Conservation (phyloP, 2,113 vertebrate genomes). For the Phrynocephalus versicolor region DNA sequence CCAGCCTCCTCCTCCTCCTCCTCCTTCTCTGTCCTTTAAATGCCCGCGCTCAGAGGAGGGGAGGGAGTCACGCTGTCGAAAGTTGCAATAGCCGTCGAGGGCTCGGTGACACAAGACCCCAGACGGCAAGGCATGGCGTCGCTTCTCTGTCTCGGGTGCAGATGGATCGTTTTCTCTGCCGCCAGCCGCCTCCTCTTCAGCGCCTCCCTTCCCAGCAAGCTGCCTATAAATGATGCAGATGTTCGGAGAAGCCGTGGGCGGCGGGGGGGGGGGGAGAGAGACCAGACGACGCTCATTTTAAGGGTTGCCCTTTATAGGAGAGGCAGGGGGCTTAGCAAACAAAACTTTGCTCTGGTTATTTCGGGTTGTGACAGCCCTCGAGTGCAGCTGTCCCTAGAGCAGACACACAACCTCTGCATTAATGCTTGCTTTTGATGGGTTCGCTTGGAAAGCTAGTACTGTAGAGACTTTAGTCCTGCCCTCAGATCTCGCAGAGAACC, state of each 20-base stretch:
- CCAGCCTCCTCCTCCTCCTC: too few relatives aligned
- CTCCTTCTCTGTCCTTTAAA: too few relatives aligned
- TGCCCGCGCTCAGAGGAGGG: conserved; percentile 26
- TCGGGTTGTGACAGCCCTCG: too few relatives aligned
- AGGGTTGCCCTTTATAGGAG: background rate
- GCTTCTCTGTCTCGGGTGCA: too few relatives aligned
- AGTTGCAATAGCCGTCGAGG: conserved; percentile 50
- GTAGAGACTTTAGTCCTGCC: background rate
- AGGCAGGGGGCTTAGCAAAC: background rate
- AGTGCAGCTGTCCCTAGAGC: background rate
- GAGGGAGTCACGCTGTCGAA: conserved; percentile 23
- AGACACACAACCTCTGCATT: conserved; percentile 47
- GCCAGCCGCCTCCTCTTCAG: conserved; percentile 38
- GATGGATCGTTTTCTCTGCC: conserved; percentile 67
- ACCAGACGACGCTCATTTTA: background rate
- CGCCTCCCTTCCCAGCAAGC: conserved; percentile 22
- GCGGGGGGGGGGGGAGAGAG: background rate
- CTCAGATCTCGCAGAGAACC: too few relatives aligned
- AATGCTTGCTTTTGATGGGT: conserved; percentile 48
- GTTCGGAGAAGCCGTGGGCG: background rate
- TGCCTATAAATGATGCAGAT: background rate
- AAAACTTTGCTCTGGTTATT: too few relatives aligned
- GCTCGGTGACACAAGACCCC: too few relatives aligned
- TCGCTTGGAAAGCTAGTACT: background rate
- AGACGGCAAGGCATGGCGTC: background rate